These are phyloP conservation scores for Seira sanloemensis DNA, from an alignment of 2,888 invertebrate genomes.

Conservation along the genomic window DNA sequence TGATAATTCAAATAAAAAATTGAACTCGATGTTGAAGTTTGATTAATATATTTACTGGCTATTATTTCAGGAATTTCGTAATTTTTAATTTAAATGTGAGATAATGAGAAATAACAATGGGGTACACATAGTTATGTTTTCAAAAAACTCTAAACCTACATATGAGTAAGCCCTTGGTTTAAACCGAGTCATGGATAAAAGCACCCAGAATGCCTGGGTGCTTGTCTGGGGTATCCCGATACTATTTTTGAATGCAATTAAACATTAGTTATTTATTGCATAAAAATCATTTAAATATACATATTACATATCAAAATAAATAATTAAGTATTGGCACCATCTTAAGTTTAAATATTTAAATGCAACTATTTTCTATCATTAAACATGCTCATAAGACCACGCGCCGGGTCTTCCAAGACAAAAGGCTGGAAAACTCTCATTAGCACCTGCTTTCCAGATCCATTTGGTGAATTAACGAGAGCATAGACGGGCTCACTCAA, in stretches of 20 bases:
- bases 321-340: not conserved
- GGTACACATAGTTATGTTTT: not conserved
- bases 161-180: not conserved
- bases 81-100: not conserved
- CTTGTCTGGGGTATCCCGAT: not conserved
- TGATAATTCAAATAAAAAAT: conserved; percentile 7
- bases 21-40: not conserved
- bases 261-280: not conserved
- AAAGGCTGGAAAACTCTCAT: conserved; percentile 41
- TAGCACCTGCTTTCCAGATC: conserved; percentile 33
- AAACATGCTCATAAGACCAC: conserved; percentile 16
- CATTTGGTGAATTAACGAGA: conserved; percentile 35
- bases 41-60: not conserved
- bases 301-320: not conserved
- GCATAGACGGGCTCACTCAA: conserved; percentile 39
- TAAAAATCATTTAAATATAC: not conserved
- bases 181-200: not conserved
- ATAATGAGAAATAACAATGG: not conserved
- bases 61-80: conserved; percentile 11
- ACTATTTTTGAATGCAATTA: not conserved
- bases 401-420: conserved; percentile 27
- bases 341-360: not conserved
- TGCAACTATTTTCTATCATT: not conserved
- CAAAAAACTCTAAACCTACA: too few relatives aligned
- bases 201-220: not conserved